Evolutionary conservation across 1,140 invertebrate species (phyloP), one percentile per base, ranked within the genome.

Genomic region (Brachionus koreanus): DNA sequence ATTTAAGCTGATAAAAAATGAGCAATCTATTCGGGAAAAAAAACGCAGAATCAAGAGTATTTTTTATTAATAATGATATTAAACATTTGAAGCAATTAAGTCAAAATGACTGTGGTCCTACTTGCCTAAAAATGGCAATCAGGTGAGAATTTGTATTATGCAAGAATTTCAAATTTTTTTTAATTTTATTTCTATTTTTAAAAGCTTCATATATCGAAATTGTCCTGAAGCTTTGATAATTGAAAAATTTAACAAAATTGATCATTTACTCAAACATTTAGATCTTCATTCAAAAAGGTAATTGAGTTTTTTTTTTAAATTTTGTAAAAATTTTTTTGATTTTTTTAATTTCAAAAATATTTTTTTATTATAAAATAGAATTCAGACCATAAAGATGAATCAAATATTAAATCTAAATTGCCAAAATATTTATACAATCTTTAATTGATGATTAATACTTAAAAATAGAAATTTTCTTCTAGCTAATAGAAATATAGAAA

Each of bases 61-160:
- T 42, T 42, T 79, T 10, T 13, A n/a, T 79, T 0, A 79, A 79
- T 23, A 79, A 61, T 23, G 61, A 65, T 7, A 43, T 79, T 16
- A 79, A 79, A 25, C 76, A 79, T 43, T 61, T 79, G 5, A 57
- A 43, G 25, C 76, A 79, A 43, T 39, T 43, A 19, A 61, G 25
- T 52, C 52, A 37, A 43, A 61, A 79, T 65, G 76, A 79, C 19
- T 79, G 76, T 35, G 76, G 76, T 25, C 46, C 35, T 37, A 29
- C 76, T 57, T 79, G 76, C 57, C 49, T 79, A 9, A 79, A 79
- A 29, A 79, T 79, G 76, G 76, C 76, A 37, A 65, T 79, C 16
- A 79, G 42, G 76, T 79, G 57, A 74, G 69, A 23, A 29, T 33
- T 69, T 19, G 16, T 16, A 12, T n/a, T 37, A 23, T 1, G n/a